Percentiles rank a stretch among this genome's conserved stretches.
Evolutionary conservation across 2,113 vertebrate genomes (phyloP).

Genomic region (Vulpes lagopus): DNA sequence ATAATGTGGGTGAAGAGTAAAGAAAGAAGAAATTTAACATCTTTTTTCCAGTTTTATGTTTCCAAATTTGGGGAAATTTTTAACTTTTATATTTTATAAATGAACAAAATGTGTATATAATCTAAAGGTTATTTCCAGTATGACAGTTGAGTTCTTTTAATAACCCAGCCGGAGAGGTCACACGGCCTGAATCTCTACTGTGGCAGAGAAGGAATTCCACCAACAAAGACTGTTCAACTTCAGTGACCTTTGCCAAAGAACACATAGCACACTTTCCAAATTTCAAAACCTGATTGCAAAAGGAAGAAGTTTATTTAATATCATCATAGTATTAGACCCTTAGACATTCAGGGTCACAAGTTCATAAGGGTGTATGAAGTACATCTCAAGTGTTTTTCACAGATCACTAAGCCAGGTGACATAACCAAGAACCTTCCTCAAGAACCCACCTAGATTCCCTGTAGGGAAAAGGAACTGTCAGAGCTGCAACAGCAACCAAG

Average conservation of each 20-base stretch:
- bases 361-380: background rate
- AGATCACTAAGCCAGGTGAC: background rate
- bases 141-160: background rate
- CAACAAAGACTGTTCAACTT: background rate
- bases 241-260: background rate
- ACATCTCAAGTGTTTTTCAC: background rate
- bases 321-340: background rate
- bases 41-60: background rate
- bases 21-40: background rate
- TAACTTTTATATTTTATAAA: background rate
- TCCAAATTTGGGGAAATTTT: background rate
- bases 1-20: background rate
- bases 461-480: background rate
- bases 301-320: background rate
- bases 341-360: background rate
- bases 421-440: slow-evolving; percentile 37
- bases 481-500: background rate
- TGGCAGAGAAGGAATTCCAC: background rate
- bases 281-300: slow-evolving; percentile 22
- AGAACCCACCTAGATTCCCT: background rate
- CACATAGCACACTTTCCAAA: background rate
- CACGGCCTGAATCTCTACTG: slow-evolving; percentile 1
- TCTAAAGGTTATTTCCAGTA: background rate
- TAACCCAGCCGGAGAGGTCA: background rate
- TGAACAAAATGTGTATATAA: background rate